Evolutionary conservation across 2,113 vertebrate species (phyloP).

Genomic region (Datnioides undecimradiatus): DNA sequence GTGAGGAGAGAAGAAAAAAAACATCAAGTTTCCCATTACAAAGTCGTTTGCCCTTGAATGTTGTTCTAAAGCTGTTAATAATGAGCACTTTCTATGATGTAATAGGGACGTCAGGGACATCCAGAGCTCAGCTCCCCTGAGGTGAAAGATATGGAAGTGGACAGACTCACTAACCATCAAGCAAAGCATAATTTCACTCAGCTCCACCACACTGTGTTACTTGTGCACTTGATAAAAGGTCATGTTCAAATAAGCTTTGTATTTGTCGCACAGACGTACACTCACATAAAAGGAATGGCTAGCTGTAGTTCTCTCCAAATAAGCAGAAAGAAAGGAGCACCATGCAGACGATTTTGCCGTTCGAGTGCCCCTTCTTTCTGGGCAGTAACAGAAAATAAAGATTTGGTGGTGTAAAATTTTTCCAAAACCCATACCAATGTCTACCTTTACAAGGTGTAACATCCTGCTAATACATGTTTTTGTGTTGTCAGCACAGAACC

Average conservation of each 20-base stretch:
- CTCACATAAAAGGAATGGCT: conserved; percentile 31
- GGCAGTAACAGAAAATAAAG: not conserved
- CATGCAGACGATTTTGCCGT: not conserved
- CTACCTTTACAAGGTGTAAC: too few relatives aligned
- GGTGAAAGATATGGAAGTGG: conserved; percentile 70
- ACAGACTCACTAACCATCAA: conserved; percentile 65
- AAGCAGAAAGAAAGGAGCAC: not conserved
- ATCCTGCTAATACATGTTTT: not conserved
- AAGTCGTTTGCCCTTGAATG: conserved; percentile 76
- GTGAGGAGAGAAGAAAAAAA: conserved; percentile 58
- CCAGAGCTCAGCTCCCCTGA: conserved; percentile 60
- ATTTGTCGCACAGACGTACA: conserved; percentile 10
- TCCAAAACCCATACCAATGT: not conserved
- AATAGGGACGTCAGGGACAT: conserved; percentile 62
- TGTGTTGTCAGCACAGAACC: not conserved
- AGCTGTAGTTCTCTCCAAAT: not conserved
- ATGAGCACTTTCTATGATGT: conserved; percentile 76
- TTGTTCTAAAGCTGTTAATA: conserved; percentile 78
- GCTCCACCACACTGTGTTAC: conserved; percentile 54
- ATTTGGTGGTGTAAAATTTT: not conserved
- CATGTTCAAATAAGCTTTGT: conserved; percentile 66
- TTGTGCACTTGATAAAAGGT: conserved; percentile 68
- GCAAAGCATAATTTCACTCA: conserved; percentile 65
- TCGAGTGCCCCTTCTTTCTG: not conserved
- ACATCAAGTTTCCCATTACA: conserved; percentile 77